Evolutionary conservation across 1,140 invertebrate genomes (phyloP).

Genomic region (Conus betulinus): DNA sequence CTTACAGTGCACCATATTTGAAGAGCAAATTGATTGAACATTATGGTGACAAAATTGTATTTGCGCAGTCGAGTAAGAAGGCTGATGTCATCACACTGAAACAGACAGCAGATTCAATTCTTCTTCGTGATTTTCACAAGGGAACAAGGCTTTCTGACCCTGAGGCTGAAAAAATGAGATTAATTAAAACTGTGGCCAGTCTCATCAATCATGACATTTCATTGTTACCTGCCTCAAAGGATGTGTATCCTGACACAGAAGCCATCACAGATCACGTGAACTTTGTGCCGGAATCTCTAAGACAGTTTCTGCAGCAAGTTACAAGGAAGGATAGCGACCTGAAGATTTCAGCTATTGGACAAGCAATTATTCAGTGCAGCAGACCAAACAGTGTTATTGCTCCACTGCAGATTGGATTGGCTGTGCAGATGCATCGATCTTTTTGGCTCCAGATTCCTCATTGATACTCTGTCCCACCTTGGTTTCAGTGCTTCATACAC

Average conservation of each 20-base stretch:
- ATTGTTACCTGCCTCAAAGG: not conserved
- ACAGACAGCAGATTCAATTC: not conserved
- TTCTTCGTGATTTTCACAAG: conserved; percentile 3
- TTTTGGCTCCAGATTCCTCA: not conserved
- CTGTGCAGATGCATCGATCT: conserved; percentile 8
- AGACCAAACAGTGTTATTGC: not conserved
- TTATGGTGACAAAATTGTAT: not conserved
- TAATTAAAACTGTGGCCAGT: not conserved
- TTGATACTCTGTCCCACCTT: not conserved
- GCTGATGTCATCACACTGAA: conserved; percentile 14
- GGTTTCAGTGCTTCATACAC: no score
- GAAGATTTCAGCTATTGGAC: no score
- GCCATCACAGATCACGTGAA: not conserved
- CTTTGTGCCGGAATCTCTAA: not conserved
- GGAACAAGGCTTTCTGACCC: not conserved
- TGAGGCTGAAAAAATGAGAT: not conserved
- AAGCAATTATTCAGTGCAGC: not conserved
- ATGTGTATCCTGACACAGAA: conserved; percentile 5
- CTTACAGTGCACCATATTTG: not conserved
- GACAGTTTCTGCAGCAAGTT: no score
- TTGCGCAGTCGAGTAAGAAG: not conserved
- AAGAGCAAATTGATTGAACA: conserved; percentile 13
- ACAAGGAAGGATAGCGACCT: no score
- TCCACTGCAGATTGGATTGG: not conserved
- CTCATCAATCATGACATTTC: no score